Evolutionary conservation across 2,888 invertebrate genomes (phyloP).

Genomic region (Drosophila percnosoma): DNA sequence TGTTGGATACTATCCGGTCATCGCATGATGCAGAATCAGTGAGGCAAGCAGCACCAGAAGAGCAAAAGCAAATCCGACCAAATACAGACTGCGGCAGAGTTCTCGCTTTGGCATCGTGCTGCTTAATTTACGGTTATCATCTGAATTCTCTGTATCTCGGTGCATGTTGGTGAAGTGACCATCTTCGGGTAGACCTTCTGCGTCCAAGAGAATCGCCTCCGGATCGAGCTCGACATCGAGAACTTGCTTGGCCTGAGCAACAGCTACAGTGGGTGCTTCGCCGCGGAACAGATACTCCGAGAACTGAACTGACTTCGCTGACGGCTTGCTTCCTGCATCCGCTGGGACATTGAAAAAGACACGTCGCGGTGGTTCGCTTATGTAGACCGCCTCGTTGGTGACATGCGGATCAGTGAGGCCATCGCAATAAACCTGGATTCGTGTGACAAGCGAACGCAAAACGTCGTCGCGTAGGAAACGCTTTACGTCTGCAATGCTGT

Average conservation of each 20-base stretch:
- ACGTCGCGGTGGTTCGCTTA: slow-evolving; percentile 95
- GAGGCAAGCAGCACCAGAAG: slow-evolving; percentile 87
- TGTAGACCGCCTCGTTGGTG: slow-evolving; percentile 85
- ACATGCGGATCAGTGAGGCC: slow-evolving; percentile 88
- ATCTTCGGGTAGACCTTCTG: slow-evolving; percentile 94
- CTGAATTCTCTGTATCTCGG: slow-evolving; percentile 30
- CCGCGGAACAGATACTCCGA: slow-evolving; percentile 97
- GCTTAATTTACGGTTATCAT: slow-evolving; percentile 84
- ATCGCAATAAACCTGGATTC: slow-evolving; percentile 97
- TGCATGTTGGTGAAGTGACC: slow-evolving; percentile 52
- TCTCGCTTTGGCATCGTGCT: slow-evolving; percentile 86
- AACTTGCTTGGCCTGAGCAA: slow-evolving; percentile 92
- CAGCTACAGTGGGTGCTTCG: slow-evolving; percentile 93
- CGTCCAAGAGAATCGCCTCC: slow-evolving; percentile 89
- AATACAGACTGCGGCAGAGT: slow-evolving; percentile 86
- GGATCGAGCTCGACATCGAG: slow-evolving; percentile 91
- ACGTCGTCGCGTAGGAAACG: slow-evolving; percentile 93
- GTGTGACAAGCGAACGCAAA: slow-evolving; percentile 92
- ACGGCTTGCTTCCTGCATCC: slow-evolving; percentile 74
- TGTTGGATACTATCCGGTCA: slow-evolving; percentile 52
- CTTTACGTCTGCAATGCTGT: slow-evolving; percentile 90
- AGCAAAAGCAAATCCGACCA: slow-evolving; percentile 87
- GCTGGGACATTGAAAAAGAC: slow-evolving; percentile 91
- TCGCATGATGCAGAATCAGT: slow-evolving; percentile 86
- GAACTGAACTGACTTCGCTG: slow-evolving; percentile 87